Evolutionary conservation across 2,888 invertebrate species (phyloP).

Genomic region (Stegophylla sp.): DNA sequence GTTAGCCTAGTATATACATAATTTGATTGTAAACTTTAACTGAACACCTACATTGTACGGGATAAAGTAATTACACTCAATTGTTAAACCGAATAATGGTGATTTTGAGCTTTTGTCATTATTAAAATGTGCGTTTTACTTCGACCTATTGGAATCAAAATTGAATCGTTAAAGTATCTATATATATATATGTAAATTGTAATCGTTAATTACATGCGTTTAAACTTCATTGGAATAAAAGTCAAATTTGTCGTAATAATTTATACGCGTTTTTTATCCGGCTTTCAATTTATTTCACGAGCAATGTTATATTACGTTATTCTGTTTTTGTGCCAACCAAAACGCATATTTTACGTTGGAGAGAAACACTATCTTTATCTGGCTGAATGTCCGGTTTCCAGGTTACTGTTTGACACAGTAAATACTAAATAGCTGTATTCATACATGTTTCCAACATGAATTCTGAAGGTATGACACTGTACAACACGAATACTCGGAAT

Average conservation of each 20-base stretch:
- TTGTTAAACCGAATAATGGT: no score
- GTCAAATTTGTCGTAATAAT: background rate
- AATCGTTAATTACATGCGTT: no score
- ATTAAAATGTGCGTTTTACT: background rate
- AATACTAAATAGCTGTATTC: background rate
- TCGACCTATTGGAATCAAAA: background rate
- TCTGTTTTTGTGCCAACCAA: background rate
- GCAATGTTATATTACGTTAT: background rate
- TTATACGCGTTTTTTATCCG: background rate
- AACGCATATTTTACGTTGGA: background rate
- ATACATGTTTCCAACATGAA: background rate
- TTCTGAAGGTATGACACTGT: background rate
- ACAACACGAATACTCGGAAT: background rate
- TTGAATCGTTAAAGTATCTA: background rate
- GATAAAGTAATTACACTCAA: no score
- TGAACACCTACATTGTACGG: no score
- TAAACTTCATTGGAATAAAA: no score
- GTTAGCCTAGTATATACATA: no score
- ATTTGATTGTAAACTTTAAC: no score
- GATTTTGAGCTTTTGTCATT: background rate
- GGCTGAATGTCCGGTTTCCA: constrained; percentile 6
- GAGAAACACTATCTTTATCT: constrained; percentile 9
- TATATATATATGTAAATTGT: no score
- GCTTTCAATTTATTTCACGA: background rate
- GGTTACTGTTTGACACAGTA: background rate